Conservation (phyloP, 2,888 invertebrate genomes). For the Melanargia galathea region DNA sequence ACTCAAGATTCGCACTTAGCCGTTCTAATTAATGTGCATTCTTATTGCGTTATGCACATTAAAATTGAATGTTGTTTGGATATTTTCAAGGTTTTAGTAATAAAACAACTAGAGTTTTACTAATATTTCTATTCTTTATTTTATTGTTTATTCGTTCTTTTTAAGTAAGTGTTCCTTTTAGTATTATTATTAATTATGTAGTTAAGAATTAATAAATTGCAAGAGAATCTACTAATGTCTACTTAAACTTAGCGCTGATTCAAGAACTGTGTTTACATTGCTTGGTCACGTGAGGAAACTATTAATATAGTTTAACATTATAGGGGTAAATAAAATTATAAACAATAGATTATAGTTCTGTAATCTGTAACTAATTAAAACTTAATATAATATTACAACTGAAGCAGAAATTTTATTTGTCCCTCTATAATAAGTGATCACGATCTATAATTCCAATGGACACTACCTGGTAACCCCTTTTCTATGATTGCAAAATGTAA, state of each 20-base stretch:
- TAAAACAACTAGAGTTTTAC: constrained; percentile 65
- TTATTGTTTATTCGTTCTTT: constrained; percentile 77
- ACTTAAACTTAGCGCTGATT: constrained; percentile 70
- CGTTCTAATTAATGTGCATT: no score
- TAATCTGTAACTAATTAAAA: no score
- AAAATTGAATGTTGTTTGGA: no score
- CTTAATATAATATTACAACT: neutral
- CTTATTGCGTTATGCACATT: neutral
- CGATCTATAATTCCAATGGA: neutral
- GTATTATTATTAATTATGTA: constrained; percentile 62
- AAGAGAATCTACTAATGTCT: constrained; percentile 75
- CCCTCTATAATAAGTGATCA: neutral
- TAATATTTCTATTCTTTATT: constrained; percentile 77
- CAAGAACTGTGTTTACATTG: constrained; percentile 54
- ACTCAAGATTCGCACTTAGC: no score
- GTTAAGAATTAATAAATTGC: constrained; percentile 73
- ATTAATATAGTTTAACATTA: constrained; percentile 23
- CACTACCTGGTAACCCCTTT: neutral
- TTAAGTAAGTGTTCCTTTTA: constrained; percentile 71
- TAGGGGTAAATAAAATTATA: constrained; percentile 4
- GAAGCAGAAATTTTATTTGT: constrained; percentile 4
- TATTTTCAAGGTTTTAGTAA: constrained; percentile 41
- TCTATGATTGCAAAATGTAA: neutral
- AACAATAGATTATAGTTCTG: neutral
- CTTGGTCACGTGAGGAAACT: constrained; percentile 36